Conservation (phyloP, 2,797 vertebrate genomes). For the Phoeniculus purpureus region DNA sequence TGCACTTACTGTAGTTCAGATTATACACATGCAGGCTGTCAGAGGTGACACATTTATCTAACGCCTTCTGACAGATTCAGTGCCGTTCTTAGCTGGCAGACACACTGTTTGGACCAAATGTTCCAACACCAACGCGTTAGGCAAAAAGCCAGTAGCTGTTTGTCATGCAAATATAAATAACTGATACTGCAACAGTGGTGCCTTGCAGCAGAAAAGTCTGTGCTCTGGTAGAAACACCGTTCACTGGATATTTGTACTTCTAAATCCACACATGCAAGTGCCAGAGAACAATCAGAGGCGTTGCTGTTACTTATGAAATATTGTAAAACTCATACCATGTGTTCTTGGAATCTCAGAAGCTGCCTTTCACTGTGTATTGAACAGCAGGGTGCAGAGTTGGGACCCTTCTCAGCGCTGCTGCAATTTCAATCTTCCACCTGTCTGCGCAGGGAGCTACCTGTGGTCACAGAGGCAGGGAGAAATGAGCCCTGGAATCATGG, state of each 20-base stretch:
- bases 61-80: constrained; percentile 83
- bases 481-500: background rate
- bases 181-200: constrained; percentile 48
- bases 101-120: constrained; percentile 82
- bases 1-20: constrained; percentile 6
- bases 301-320: background rate
- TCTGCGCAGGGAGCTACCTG: no score
- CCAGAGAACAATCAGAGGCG: background rate
- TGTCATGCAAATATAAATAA: constrained; percentile 83
- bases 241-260: background rate
- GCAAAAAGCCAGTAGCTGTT: constrained; percentile 84
- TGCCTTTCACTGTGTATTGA: background rate
- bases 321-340: background rate
- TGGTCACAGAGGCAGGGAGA: background rate
- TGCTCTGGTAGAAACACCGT: background rate
- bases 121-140: constrained; percentile 78
- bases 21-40: constrained; percentile 66
- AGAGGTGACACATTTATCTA: constrained; percentile 74
- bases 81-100: constrained; percentile 84
- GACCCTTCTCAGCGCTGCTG: background rate
- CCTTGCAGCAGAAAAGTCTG: constrained; percentile 41
- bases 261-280: background rate
- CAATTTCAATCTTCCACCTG: background rate
- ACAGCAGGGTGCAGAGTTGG: background rate
- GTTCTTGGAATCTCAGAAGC: background rate